These are phyloP conservation scores for Trichomalopsis sarcophagae DNA, from an alignment of 1,140 invertebrate species.

Conservation along the genomic window DNA sequence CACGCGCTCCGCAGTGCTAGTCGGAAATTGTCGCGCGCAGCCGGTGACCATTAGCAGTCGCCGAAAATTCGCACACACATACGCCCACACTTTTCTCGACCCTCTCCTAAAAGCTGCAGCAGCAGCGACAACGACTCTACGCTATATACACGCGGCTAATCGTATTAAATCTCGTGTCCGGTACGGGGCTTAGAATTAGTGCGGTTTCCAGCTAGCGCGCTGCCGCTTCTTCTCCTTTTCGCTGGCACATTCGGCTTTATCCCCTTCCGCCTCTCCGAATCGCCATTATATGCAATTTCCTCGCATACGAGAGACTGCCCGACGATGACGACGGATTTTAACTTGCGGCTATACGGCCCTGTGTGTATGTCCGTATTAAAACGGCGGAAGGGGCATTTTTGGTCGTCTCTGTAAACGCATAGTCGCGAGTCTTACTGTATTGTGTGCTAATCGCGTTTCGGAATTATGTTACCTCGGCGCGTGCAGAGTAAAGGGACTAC, in stretches of 20 bases:
- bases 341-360: not conserved
- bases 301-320: not conserved
- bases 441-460: no score
- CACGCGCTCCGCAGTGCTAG: not conserved
- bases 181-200: conserved; percentile 41
- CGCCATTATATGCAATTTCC: conserved; percentile 26
- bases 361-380: not conserved
- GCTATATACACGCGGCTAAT: conserved; percentile 26
- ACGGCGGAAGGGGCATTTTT: no score
- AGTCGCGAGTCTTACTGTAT: no score
- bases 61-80: not conserved
- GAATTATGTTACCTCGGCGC: no score
- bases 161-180: conserved; percentile 49
- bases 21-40: not conserved
- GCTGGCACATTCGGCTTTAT: conserved; percentile 3
- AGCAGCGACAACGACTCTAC: no score
- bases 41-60: not conserved
- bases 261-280: not conserved
- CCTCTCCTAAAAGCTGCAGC: not conserved
- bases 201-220: conserved; percentile 37
- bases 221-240: not conserved
- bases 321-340: not conserved
- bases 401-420: no score
- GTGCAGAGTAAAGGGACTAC: no score
- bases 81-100: no score